Conservation (phyloP, 2,113 vertebrate genomes). For the Leucopsar rothschildi region DNA sequence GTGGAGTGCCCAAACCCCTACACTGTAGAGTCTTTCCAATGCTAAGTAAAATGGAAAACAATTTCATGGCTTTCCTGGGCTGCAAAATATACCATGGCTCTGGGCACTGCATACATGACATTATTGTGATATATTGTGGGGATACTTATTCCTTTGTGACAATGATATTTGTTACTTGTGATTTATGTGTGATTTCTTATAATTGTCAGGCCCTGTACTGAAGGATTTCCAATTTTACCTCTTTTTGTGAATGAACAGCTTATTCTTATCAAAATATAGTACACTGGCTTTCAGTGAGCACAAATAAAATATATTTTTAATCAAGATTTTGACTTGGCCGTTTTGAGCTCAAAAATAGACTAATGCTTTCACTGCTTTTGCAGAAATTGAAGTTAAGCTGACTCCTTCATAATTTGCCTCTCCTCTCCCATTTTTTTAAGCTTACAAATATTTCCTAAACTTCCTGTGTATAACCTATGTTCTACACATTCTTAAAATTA, state of each 20-base stretch:
- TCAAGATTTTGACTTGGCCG: not conserved
- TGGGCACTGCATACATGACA: not conserved
- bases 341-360: not conserved
- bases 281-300: not conserved
- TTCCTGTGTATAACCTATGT: not conserved
- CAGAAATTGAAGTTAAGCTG: not conserved
- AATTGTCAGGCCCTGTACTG: not conserved
- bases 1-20: not conserved
- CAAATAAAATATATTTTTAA: not conserved
- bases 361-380: not conserved
- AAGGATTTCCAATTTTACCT: not conserved
- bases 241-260: not conserved
- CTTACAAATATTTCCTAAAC: not conserved
- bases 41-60: not conserved
- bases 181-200: not conserved
- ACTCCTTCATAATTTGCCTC: not conserved
- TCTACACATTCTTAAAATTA: not conserved
- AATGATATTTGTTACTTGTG: not conserved
- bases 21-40: not conserved
- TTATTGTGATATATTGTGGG: not conserved
- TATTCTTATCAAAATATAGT: not conserved
- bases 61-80: not conserved
- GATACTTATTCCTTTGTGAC: not conserved
- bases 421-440: too few relatives aligned
- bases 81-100: not conserved